Conservation (phyloP, 2,797 vertebrate genomes). For the Alectoris magna region DNA sequence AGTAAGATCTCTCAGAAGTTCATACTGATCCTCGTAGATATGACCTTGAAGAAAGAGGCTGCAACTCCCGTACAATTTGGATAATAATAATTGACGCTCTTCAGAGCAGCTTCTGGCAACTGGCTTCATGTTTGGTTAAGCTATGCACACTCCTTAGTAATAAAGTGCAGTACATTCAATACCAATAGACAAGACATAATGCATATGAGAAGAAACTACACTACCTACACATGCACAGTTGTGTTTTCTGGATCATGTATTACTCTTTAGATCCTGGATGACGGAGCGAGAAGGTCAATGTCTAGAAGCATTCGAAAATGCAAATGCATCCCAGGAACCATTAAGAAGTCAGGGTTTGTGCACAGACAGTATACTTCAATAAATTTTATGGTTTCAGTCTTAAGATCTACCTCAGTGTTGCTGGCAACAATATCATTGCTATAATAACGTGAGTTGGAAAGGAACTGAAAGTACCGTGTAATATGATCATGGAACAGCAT, state of each 20-base stretch:
- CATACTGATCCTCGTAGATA: rapidly evolving
- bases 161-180: neutral
- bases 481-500: no score
- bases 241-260: neutral
- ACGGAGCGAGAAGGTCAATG: neutral
- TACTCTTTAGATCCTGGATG: neutral
- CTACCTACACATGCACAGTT: neutral
- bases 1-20: neutral
- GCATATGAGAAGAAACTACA: neutral
- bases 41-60: neutral
- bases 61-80: neutral
- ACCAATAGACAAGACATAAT: neutral
- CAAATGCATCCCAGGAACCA: neutral
- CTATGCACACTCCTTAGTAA: rapidly evolving
- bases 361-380: neutral
- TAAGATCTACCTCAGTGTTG: neutral
- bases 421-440: neutral
- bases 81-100: neutral
- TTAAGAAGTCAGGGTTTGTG: neutral
- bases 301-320: neutral
- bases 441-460: neutral
- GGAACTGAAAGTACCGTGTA: neutral
- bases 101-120: neutral
- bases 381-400: neutral
- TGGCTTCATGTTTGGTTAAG: neutral